These are phyloP conservation scores for Uloborus diversus DNA, from an alignment of 1,140 invertebrate genomes.

Conservation along the genomic window DNA sequence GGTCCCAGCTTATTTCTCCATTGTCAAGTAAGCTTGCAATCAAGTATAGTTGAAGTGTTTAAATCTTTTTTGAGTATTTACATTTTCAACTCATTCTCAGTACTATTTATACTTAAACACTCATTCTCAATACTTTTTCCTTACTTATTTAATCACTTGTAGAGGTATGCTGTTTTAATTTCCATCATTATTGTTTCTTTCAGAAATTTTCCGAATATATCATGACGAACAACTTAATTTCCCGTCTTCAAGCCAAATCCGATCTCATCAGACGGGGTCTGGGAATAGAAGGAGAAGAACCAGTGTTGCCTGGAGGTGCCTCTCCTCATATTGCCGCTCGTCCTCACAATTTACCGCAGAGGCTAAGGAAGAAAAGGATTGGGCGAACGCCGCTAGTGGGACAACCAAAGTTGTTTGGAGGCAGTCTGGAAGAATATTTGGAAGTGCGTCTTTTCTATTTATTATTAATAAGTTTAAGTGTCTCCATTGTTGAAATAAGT, in stretches of 20 bases:
- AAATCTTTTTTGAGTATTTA: no score
- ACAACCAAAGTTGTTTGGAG: slow-evolving; percentile 91
- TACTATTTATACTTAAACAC: no score
- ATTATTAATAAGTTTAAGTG: no score
- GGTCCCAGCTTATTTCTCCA: no score
- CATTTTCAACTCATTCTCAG: not conserved
- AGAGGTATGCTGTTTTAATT: no score
- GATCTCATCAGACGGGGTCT: slow-evolving; percentile 81
- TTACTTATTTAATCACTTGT: no score
- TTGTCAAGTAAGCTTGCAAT: no score
- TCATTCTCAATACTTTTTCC: no score
- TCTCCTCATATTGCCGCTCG: slow-evolving; percentile 18
- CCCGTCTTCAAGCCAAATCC: slow-evolving; percentile 87
- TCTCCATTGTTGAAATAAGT: no score
- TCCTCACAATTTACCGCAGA: slow-evolving; percentile 65
- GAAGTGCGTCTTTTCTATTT: slow-evolving; percentile 69
- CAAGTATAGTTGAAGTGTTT: no score
- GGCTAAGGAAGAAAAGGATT: slow-evolving; percentile 76
- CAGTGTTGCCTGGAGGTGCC: slow-evolving; percentile 42
- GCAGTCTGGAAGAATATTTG: slow-evolving; percentile 89
- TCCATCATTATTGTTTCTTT: no score
- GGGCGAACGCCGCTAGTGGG: slow-evolving; percentile 76
- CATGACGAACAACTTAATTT: slow-evolving; percentile 87
- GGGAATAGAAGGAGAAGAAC: slow-evolving; percentile 63
- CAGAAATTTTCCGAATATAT: slow-evolving; percentile 94